Percentiles rank a stretch among this genome's conserved stretches.
Conservation (phyloP, 2,888 invertebrate genomes). For the Caenorhabditis japonica region DNA sequence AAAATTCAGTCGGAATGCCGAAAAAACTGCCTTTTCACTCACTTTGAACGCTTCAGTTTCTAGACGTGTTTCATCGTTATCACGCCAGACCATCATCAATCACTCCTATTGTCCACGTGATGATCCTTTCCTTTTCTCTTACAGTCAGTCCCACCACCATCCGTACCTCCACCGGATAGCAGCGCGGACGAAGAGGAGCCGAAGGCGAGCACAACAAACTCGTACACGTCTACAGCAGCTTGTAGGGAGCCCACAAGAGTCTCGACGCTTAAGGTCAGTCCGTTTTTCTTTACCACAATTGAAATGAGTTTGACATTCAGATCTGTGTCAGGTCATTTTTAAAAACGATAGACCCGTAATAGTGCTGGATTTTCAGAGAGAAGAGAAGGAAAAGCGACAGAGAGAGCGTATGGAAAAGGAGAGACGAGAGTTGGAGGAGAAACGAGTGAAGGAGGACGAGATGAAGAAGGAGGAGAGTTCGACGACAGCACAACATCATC, state of each 20-base stretch:
- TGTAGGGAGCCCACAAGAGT: conserved; percentile 42
- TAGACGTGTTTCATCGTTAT: too few species aligned
- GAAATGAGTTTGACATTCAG: too few species aligned
- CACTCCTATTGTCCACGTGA: too few species aligned
- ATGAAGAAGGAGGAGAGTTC: conserved; percentile 30
- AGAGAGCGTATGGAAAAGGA: conserved; percentile 51
- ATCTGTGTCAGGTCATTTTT: too few species aligned
- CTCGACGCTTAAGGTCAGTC: conserved; percentile 49
- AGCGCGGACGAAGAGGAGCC: conserved; percentile 47
- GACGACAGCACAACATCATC: conserved; percentile 23
- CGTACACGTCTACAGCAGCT: conserved; percentile 41
- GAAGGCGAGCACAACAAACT: conserved; percentile 26
- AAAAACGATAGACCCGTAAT: too few species aligned
- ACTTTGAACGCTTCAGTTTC: too few species aligned
- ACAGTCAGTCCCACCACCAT: conserved; percentile 52
- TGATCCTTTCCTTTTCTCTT: too few species aligned
- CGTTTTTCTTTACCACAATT: too few species aligned
- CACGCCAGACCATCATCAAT: too few species aligned
- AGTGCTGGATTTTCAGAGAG: conserved; percentile 51
- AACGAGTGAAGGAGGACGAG: conserved; percentile 35
- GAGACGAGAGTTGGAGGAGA: conserved; percentile 44
- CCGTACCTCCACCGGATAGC: conserved; percentile 52
- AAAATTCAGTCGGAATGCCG: too few species aligned
- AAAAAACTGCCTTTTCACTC: too few species aligned
- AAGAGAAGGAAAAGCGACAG: conserved; percentile 45